Evolutionary conservation across 1,140 invertebrate genomes (phyloP).

Genomic region (Rhysida immarginata): DNA sequence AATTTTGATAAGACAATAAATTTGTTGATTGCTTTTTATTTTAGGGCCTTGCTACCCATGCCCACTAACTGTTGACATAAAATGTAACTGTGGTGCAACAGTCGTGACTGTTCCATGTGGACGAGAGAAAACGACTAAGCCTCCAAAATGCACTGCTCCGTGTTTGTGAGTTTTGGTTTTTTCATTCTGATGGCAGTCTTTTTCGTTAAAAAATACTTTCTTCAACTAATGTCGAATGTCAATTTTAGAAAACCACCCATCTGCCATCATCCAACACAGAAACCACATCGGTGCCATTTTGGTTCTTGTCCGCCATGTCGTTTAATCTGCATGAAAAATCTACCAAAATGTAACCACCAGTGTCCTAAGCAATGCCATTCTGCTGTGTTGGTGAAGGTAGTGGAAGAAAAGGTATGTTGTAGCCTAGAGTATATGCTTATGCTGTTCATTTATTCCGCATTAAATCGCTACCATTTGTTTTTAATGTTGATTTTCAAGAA

Average conservation of each 20-base stretch:
- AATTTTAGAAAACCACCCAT: conserved; percentile 46
- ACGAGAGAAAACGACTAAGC: conserved; percentile 51
- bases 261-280: conserved; percentile 55
- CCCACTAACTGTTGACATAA: conserved; percentile 52
- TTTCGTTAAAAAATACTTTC: too few relatives aligned
- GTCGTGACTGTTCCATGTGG: conserved; percentile 72
- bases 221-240: too few relatives aligned
- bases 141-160: conserved; percentile 54
- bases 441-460: too few relatives aligned
- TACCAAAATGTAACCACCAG: conserved; percentile 50
- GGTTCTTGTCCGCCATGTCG: conserved; percentile 68
- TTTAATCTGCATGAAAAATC: conserved; percentile 47
- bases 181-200: too few relatives aligned
- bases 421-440: too few relatives aligned
- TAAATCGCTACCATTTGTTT: too few relatives aligned
- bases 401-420: conserved; percentile 30
- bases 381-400: conserved; percentile 46
- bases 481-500: too few relatives aligned
- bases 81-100: conserved; percentile 66
- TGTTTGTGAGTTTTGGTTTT: conserved; percentile 37
- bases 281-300: conserved; percentile 71
- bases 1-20: too few relatives aligned
- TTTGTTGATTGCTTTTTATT: conserved; percentile 6
- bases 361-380: conserved; percentile 66
- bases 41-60: conserved; percentile 81